Evolutionary conservation across 1,140 invertebrate genomes (phyloP).

Genomic region (Tetranychus cinnabarinus): DNA sequence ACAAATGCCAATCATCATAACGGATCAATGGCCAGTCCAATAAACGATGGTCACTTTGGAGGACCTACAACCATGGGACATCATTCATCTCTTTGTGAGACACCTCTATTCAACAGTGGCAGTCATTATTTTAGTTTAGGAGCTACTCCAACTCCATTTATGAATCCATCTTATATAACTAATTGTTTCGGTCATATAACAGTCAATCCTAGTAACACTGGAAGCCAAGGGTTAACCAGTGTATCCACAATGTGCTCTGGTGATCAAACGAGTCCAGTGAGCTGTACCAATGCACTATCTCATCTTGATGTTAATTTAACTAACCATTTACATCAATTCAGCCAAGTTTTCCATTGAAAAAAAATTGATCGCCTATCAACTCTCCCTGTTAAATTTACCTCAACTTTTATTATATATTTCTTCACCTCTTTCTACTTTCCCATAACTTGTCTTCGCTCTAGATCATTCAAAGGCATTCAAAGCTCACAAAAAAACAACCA

Average conservation of each 20-base stretch:
- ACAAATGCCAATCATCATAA: not conserved
- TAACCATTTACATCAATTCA: slow-evolving; percentile 1
- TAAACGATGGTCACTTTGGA: not conserved
- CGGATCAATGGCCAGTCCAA: not conserved
- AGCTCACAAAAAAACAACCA: no score
- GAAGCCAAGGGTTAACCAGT: not conserved
- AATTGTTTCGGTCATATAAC: not conserved
- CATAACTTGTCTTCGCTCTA: no score
- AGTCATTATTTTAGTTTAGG: not conserved
- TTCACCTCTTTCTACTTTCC: no score
- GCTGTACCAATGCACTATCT: not conserved
- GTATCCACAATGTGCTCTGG: not conserved
- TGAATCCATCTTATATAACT: not conserved
- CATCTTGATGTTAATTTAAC: not conserved
- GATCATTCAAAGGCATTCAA: no score
- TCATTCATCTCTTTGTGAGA: not conserved
- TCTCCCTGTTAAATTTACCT: no score
- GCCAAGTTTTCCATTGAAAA: slow-evolving; percentile 2
- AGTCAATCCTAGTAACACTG: not conserved
- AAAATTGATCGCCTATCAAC: no score
- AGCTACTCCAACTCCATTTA: not conserved
- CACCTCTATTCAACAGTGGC: not conserved
- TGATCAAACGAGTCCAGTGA: slow-evolving; percentile 1
- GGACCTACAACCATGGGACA: not conserved
- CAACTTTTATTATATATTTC: no score